phyloP scores from a whole-genome alignment of 1,140 invertebrate genomes.

The Cydia splendana region DNA sequence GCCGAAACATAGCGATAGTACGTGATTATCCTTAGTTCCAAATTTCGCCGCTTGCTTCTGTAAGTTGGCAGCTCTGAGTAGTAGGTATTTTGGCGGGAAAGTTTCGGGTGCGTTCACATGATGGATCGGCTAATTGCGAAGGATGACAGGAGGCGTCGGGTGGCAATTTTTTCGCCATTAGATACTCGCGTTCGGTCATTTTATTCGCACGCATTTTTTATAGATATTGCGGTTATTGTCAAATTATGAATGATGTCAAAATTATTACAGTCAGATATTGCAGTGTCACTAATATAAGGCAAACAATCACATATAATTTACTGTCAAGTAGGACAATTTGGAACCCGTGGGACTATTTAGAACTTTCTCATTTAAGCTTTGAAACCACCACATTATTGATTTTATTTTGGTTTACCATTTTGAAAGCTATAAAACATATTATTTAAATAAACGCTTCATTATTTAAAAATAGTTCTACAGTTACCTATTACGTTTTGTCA shows the following conservation, averaged over 20 bases:
- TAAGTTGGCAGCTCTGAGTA: conserved; percentile 1
- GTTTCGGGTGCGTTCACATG: conserved; percentile 40
- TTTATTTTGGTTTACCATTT: too few species aligned
- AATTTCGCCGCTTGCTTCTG: neutral
- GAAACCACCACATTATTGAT: too few species aligned
- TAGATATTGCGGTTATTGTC: conserved; percentile 28
- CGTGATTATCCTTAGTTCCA: neutral
- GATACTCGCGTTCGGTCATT: conserved; percentile 26
- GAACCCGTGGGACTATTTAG: too few species aligned
- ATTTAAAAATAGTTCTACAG: too few species aligned
- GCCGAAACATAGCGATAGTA: neutral
- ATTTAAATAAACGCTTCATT: too few species aligned
- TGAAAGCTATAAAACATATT: too few species aligned
- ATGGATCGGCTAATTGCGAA: conserved; percentile 58
- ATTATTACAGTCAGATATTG: conserved; percentile 18
- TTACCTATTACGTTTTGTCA: too few species aligned
- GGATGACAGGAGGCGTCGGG: conserved; percentile 40
- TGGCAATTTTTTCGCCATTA: conserved; percentile 39
- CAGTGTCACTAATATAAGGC: neutral
- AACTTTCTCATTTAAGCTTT: too few species aligned
- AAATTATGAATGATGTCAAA: conserved; percentile 23
- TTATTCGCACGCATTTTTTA: conserved; percentile 29
- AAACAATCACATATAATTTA: neutral
- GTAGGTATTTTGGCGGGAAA: conserved; percentile 33
- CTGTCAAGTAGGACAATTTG: too few species aligned